A percentile compares a stretch with the other conserved stretches of the same genome.
phyloP scores from a whole-genome alignment of 2,888 invertebrate species.

The Trimorus sp. region DNA sequence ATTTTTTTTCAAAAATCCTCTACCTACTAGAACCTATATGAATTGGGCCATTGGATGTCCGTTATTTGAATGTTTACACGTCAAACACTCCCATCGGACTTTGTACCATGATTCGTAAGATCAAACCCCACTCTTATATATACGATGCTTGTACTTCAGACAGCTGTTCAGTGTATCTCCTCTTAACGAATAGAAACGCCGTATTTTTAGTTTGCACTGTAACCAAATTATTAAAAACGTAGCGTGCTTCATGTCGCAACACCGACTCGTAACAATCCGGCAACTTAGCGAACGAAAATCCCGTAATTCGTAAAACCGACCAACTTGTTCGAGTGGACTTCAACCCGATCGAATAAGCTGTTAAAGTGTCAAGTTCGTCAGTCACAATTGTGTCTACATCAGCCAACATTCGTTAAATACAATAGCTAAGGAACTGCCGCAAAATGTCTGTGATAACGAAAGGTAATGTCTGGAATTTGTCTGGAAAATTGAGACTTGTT shows the following conservation, averaged over 20 bases:
- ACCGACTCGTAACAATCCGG: too few species aligned
- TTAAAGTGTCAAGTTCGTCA: too few species aligned
- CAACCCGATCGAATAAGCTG: too few species aligned
- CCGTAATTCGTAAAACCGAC: too few species aligned
- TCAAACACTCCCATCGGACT: slow-evolving; percentile 27
- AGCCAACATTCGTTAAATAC: too few species aligned
- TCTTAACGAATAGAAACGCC: neutral
- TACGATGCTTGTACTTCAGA: neutral
- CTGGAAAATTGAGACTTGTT: neutral
- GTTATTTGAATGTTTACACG: slow-evolving; percentile 1
- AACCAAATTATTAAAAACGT: neutral
- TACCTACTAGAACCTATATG: too few species aligned
- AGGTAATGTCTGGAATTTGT: neutral
- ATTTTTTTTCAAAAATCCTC: too few species aligned
- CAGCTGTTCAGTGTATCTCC: slow-evolving; percentile 17
- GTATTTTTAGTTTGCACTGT: neutral
- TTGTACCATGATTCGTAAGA: slow-evolving; percentile 36
- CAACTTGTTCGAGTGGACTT: too few species aligned
- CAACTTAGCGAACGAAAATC: too few species aligned
- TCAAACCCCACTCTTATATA: slow-evolving; percentile 6
- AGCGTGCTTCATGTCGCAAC: neutral
- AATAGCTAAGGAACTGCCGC: neutral
- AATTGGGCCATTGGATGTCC: too few species aligned
- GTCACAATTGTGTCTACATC: too few species aligned
- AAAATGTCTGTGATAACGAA: slow-evolving; percentile 49